These are phyloP conservation scores for Tricholaema leucomelas DNA, from an alignment of 2,113 vertebrate species.

Conservation along the genomic window DNA sequence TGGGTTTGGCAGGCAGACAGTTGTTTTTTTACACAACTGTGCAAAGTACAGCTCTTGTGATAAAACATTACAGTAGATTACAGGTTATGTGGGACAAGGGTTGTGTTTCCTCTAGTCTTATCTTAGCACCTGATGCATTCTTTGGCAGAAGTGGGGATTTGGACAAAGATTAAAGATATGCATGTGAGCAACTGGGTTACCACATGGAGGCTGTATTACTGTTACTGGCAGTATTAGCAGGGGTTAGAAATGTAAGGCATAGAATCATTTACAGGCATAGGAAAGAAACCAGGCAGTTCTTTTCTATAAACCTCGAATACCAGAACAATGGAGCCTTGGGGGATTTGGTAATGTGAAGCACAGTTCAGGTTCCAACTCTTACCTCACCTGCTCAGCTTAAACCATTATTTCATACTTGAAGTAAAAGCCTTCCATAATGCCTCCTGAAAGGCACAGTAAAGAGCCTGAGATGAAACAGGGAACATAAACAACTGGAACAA, in stretches of 20 bases:
- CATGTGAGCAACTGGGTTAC: conserved; percentile 23
- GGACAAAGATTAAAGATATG: conserved; percentile 32
- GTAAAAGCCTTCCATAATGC: background rate
- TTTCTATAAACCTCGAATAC: conserved; percentile 3
- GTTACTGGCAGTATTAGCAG: background rate
- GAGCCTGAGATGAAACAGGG: background rate
- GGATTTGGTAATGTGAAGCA: background rate
- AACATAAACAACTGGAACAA: background rate
- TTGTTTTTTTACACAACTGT: conserved; percentile 36
- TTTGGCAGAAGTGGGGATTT: conserved; percentile 33
- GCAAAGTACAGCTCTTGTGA: conserved; percentile 57
- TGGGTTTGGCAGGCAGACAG: background rate
- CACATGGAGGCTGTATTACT: background rate
- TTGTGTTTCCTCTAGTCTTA: conserved; percentile 31
- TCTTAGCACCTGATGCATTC: conserved; percentile 4
- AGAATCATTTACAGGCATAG: conserved; percentile 38
- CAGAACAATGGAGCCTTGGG: background rate
- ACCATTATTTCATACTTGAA: background rate
- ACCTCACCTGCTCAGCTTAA: conserved; percentile 27
- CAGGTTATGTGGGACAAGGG: conserved; percentile 27
- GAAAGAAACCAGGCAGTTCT: background rate
- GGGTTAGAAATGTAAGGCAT: conserved; percentile 8
- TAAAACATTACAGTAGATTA: conserved; percentile 48
- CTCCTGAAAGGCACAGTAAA: background rate
- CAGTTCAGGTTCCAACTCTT: background rate